Evolutionary conservation across 2,797 vertebrate genomes (phyloP).

Genomic region (Sparus aurata): DNA sequence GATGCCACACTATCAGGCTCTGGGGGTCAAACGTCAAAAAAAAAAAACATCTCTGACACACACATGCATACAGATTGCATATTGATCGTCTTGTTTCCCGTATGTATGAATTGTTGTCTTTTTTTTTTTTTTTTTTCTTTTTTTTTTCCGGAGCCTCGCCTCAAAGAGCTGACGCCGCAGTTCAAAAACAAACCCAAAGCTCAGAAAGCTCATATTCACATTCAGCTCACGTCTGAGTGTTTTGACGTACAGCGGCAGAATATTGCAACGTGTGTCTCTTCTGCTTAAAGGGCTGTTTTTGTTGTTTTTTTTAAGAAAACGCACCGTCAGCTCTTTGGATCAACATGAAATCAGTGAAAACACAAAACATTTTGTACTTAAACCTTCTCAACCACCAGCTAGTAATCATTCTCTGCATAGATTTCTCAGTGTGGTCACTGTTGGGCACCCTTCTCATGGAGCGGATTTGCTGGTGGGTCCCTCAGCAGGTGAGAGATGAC

Average conservation of each 20-base stretch:
- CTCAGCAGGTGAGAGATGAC: constrained; percentile 62
- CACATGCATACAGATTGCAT: constrained; percentile 80
- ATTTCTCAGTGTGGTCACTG: constrained; percentile 72
- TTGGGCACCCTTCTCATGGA: constrained; percentile 63
- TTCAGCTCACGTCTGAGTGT: constrained; percentile 44
- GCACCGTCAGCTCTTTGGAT: constrained; percentile 45
- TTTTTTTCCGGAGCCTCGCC: constrained; percentile 23
- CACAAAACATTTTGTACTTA: constrained; percentile 13
- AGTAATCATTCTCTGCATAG: constrained; percentile 76
- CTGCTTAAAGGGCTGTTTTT: neutral
- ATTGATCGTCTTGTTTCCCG: constrained; percentile 69
- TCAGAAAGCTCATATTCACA: constrained; percentile 53
- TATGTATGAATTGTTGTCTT: constrained; percentile 33
- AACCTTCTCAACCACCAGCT: constrained; percentile 49
- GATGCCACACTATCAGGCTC: constrained; percentile 67
- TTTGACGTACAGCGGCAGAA: constrained; percentile 52
- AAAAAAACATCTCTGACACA: constrained; percentile 64
- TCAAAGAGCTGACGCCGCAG: constrained; percentile 57
- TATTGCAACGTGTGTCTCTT: constrained; percentile 46
- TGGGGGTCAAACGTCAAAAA: constrained; percentile 60
- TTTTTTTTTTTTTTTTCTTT: neutral
- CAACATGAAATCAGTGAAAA: constrained; percentile 50
- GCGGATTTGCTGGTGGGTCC: constrained; percentile 76
- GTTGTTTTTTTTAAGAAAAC: constrained; percentile 5
- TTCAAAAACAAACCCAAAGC: constrained; percentile 56